Base-by-base conservation (phyloP, 2,113 vertebrate genomes). In the Rhadina sibilatrix region DNA sequence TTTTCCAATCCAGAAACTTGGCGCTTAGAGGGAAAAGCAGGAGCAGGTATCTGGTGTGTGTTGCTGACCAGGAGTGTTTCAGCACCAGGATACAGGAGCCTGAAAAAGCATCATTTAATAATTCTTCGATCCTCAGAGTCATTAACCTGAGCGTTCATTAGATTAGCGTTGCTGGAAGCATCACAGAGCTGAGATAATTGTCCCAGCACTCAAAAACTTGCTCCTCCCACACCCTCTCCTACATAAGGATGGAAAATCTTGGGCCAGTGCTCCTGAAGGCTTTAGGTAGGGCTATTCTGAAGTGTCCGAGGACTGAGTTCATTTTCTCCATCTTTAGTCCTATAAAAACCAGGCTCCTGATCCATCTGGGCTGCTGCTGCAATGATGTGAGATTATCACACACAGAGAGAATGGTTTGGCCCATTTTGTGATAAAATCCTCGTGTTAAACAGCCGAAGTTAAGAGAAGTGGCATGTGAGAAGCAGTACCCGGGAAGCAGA, bases 151-250 rank as follows among this genome's bases (percentile, higher is more conserved):
- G n/a, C 17, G 1, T 71, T 95, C 63, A 91, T 95, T 95, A 91
- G 90, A 88, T 94, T 85, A 95, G 24, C 22, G 23, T 46, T 79
- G 15, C 57, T 91, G 89, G 69, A 79, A 92, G 53, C 89, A 83
- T 89, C 89, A 35, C 87, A 81, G 87, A 81, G 83, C 81, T 75
- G 93, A 89, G 76, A 66, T 71, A 93, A 84, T 96, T 75, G 44
- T 56, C 59, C 57, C 40, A 53, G 84, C 16, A 9, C 69, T 89
- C 42, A 64, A 40, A 61, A 94, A 35, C 46, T 82, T 0, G 2
- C 79, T 82, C 53, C 88, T 87, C 89, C 91, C 81, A 65, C 47
- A n/a, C 37, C 19, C 20, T 80, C 47, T 88, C 63, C 89, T 78
- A 19, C 65, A 33, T 37, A 21, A 69, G 27, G 30, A 19, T 44